A percentile compares a stretch with the other conserved stretches of the same genome.
Conservation (phyloP, 2,113 vertebrate genomes). For the Delphinapterus leucas region DNA sequence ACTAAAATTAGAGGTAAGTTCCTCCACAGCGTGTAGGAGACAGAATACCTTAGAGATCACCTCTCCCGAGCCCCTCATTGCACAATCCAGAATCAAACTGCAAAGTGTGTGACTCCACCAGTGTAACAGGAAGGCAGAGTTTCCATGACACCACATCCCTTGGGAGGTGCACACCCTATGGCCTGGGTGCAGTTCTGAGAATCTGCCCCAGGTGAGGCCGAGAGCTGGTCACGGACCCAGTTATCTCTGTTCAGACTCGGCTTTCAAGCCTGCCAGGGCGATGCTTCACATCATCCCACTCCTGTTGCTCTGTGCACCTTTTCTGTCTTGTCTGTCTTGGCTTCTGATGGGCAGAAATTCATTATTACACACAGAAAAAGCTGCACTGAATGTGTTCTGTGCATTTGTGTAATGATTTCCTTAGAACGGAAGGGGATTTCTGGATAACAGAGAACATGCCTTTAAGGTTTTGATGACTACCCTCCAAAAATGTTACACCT, state of each 20-base stretch:
- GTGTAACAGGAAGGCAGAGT: background rate
- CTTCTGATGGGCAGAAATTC: background rate
- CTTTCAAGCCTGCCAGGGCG: background rate
- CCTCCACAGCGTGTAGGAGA: background rate
- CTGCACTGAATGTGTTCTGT: background rate
- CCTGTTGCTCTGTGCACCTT: background rate
- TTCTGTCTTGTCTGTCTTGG: background rate
- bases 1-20: background rate
- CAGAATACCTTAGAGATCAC: background rate
- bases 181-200: background rate
- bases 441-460: background rate
- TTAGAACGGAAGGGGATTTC: background rate
- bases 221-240: background rate
- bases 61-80: background rate
- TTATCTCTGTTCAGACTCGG: background rate
- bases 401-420: background rate
- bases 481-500: background rate
- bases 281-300: background rate
- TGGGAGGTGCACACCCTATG: background rate
- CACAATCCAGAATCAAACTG: background rate
- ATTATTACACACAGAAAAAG: background rate
- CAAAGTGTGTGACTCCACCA: too few relatives aligned
- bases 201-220: fast-evolving
- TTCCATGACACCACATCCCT: background rate
- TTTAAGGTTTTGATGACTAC: background rate